Evolutionary conservation across 2,797 vertebrate species (phyloP).

Genomic region (Enteromius fasciolatus): DNA sequence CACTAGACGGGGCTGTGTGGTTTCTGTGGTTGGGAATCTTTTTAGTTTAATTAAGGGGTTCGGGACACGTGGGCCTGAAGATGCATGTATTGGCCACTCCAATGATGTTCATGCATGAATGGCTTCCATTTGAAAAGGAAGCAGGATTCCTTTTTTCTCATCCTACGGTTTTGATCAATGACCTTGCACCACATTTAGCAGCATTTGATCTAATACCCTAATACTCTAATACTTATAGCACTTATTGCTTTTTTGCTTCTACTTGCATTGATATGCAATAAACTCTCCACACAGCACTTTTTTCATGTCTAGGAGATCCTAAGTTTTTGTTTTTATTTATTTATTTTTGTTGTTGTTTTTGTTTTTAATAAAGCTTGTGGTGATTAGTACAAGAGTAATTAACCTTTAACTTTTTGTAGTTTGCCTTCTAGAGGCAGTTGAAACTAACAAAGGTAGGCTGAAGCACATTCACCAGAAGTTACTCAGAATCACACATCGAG

Average conservation of each 20-base stretch:
- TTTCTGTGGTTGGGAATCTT: constrained; percentile 41
- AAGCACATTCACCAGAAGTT: background rate
- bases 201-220: background rate
- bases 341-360: background rate
- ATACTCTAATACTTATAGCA: background rate
- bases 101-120: background rate
- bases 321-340: background rate
- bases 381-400: background rate
- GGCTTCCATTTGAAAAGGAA: background rate
- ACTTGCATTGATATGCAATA: background rate
- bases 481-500: background rate
- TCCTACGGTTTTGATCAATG: background rate
- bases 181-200: background rate
- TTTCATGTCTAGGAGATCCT: background rate
- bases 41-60: constrained; percentile 1
- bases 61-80: background rate
- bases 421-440: background rate
- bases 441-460: background rate
- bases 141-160: background rate
- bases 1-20: constrained; percentile 52
- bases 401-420: background rate
- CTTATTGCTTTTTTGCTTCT: background rate
- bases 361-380: background rate
- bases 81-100: background rate
- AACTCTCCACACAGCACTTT: background rate